Evolutionary conservation across 2,797 vertebrate species (phyloP).

Genomic region (Bradypus variegatus): DNA sequence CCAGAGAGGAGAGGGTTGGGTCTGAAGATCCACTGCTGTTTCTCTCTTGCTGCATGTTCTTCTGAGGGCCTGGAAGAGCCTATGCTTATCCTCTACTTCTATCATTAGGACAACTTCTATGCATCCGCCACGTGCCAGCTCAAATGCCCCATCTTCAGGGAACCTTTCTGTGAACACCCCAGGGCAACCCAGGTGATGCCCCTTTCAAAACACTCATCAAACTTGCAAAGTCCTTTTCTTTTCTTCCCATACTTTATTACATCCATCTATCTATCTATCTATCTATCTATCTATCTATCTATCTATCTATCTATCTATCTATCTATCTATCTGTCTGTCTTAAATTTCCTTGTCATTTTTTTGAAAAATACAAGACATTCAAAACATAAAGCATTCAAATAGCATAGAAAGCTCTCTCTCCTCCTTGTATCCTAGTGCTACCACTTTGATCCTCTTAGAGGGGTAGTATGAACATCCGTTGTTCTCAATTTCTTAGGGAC

Average conservation of each 20-base stretch:
- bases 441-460: background rate
- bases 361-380: background rate
- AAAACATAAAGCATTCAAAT: background rate
- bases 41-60: too few relatives aligned
- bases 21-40: background rate
- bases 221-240: background rate
- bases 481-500: background rate
- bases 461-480: background rate
- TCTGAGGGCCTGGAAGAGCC: background rate
- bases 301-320: background rate
- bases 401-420: background rate
- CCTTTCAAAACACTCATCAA: background rate
- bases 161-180: background rate
- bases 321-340: background rate
- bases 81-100: background rate
- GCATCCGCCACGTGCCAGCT: rapidly evolving
- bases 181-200: too few relatives aligned
- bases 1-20: background rate
- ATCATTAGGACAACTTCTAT: rapidly evolving
- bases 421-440: background rate
- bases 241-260: background rate
- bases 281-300: background rate
- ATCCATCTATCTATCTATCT: background rate
- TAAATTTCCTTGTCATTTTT: background rate
- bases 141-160: background rate